These are phyloP conservation scores for Drosophila longiperda DNA, from an alignment of 2,888 invertebrate species.

Conservation along the genomic window DNA sequence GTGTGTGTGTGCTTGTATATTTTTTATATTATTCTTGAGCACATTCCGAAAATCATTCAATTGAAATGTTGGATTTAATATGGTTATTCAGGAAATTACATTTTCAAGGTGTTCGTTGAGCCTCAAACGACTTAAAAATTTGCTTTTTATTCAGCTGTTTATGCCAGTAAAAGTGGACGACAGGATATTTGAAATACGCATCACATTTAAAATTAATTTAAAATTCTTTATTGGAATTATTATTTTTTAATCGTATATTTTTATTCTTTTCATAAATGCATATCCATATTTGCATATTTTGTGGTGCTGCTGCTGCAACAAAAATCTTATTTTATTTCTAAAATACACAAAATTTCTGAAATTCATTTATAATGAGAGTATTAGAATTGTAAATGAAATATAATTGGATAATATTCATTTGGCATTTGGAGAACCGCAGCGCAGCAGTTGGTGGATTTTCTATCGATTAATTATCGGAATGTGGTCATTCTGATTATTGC, in stretches of 20 bases:
- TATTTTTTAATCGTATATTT: background rate
- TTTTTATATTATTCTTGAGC: background rate
- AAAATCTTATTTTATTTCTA: background rate
- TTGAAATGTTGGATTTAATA: constrained; percentile 65
- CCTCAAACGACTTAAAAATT: constrained; percentile 56
- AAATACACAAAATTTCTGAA: constrained; percentile 6
- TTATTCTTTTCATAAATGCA: background rate
- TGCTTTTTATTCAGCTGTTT: constrained; percentile 32
- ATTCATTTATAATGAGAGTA: constrained; percentile 33
- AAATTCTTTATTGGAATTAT: background rate
- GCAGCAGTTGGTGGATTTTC: constrained; percentile 34
- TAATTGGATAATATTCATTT: constrained; percentile 27
- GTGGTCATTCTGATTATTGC: constrained; percentile 49
- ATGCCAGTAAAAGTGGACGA: background rate
- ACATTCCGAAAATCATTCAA: constrained; percentile 16
- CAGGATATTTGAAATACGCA: background rate
- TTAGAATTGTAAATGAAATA: constrained; percentile 4
- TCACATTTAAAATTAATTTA: background rate
- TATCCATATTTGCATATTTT: background rate
- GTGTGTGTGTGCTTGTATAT: background rate
- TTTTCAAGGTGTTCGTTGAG: constrained; percentile 39
- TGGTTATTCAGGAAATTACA: constrained; percentile 63
- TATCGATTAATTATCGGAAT: constrained; percentile 59
- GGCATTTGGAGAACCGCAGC: constrained; percentile 16
- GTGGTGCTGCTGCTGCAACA: background rate